Evolutionary conservation across 1,140 invertebrate genomes (phyloP), one percentile per base, ranked within the genome.

Genomic region (Parapsyche elsis): DNA sequence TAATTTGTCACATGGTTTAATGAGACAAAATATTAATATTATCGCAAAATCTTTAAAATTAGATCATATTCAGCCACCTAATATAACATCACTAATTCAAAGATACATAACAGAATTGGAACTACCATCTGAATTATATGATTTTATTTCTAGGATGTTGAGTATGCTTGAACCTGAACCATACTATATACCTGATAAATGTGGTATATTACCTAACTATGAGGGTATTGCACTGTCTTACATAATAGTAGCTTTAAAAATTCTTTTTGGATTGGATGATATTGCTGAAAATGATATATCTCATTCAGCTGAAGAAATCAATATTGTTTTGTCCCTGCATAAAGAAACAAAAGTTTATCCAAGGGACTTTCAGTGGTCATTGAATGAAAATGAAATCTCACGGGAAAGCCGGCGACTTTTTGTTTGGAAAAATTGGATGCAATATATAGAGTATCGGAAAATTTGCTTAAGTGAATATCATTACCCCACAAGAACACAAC

Each of bases 191-290:
- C 85, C 38, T 67, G 83, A 12, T 23, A 4, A n/a, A 83, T 14
- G 1, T 19, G 59, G 16, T 24, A 21, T 74, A 81, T 81, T 90
- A 45, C 91, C 91, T 0, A 91, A 90, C 80, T 93, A 90, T 83
- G 93, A 94, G 87, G 91, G 87, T 0, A 87, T 91, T 76, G 90
- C 90, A 0, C 90, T 93, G 86, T 88, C 90, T 73, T 90, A 91
- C 79, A 92, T 94, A 70, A 84, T 93, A n/a, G 89, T 93, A 53
- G 84, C 88, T 0, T 78, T 94, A 44, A 93, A 94, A 87, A 84
- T 91, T 1, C 82, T 93, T 2, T 92, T 92, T 84, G 90, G 90
- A 1, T 83, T 94, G 0, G 92, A 94, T 86, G 92, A 89, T 59
- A 83, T 88, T 9, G 92, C 92, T 0, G 93, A 94, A 85, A 86